Base-by-base conservation (phyloP, 2,113 vertebrate species). In the Circaetus gallicus region DNA sequence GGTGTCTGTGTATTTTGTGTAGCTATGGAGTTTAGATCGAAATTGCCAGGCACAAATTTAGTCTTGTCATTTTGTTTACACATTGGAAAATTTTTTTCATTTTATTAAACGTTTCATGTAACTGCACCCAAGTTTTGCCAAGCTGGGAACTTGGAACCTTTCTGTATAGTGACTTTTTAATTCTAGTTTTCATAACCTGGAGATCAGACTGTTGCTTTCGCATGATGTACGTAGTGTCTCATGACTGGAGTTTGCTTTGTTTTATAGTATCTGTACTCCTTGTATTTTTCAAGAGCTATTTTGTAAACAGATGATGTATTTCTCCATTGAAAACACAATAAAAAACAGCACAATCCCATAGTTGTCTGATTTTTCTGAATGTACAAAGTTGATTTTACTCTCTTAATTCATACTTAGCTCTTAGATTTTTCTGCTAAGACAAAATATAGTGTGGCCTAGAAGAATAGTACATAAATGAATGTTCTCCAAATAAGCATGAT, bases 241-340 rank as follows among this genome's bases (percentile, higher is more conserved):
- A 98, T 98, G 98, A 98, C 98, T 98, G 98, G 98, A 98, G 98
- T 98, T 98, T 98, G 98, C 98, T 99, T 98, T 98, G 98, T 99
- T 99, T 98, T 98, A 98, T 98, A 98, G 98, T 98, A 98, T 98
- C 98, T 98, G 98, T 98, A 98, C 98, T 98, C 98, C 98, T 99
- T 98, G 98, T 98, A 99, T 98, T 99, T 99, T 98, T 98, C 98
- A 98, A 98, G 98, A 98, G 98, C 98, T 98, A 99, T 99, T 99
- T 99, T 99, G 98, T 99, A 99, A 98, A 98, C 98, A 98, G 98
- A 98, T 98, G 98, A 98, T 98, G 98, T 98, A 98, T 98, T 98
- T 98, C 98, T 98, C 98, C 98, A 98, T 98, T 98, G 98, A 98
- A 98, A 98, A 98, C 98, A 98, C 98, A 98, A 98, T 98, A 99